Evolutionary conservation across 2,888 invertebrate species (phyloP), one percentile per base, ranked within the genome.

Genomic region (Electrophaes corylata): DNA sequence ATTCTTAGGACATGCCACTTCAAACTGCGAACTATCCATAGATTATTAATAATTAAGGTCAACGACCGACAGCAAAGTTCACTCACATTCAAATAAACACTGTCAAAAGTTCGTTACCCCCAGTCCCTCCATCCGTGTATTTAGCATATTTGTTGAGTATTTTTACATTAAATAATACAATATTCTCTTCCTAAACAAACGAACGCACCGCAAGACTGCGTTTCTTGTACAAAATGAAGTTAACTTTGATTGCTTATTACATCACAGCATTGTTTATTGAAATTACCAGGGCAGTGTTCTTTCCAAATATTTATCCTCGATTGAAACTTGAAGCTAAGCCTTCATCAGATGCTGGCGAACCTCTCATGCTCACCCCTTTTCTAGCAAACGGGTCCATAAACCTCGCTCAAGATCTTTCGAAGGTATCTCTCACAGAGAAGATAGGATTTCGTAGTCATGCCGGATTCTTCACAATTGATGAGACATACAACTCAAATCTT

Each of bases 401-500:
- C 20, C 76, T 88, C 45, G 94, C 93, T 3, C 85, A 81, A 64
- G 84, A 85, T 46, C 67, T 88, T 0, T 88, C 91, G 4, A 67
- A 69, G 12, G 90, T 91, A 2, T 60, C 76, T 3, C 41, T 90
- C 0, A 88, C 89, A 0, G 78, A 84, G 12, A 70, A 74, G 57
- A 70, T 88, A 14, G 86, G 88, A 12, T 81, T 93, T 26, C 74
- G 72, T 48, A 94, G 94, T 67, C 91, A 94, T 72, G 88, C 94
- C 5, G 94, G 94, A 2, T 95, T 93, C 69, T 85, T 95, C 47
- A 94, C 94, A 0, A 93, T 94, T 11, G 91, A 94, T 71, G 86
- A 92, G 60, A 81, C 79, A 3, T 91, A 82, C 66, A 83, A 93
- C 55, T 93, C 94, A 2, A 93, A 94, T 76, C 79, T 93, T 60